These are phyloP conservation scores for Corythaeola cristata DNA, from an alignment of 2,113 vertebrate species.

Conservation along the genomic window DNA sequence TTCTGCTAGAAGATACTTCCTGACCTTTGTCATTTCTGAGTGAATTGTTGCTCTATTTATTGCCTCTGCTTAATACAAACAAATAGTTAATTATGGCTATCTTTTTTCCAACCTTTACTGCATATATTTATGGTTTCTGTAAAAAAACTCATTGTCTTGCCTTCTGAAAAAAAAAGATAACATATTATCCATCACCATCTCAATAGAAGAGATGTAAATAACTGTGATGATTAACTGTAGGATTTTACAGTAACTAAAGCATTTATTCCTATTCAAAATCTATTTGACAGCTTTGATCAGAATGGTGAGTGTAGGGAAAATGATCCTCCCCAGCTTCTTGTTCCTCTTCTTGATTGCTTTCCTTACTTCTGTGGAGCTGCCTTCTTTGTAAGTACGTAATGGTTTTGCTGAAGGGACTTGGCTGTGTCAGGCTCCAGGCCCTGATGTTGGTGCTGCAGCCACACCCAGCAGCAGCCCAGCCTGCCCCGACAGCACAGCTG, in stretches of 20 bases:
- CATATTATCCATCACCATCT: background rate
- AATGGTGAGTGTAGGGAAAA: background rate
- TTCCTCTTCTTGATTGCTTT: background rate
- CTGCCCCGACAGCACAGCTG: accelerated
- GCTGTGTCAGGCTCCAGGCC: background rate
- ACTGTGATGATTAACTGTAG: background rate
- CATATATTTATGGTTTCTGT: background rate
- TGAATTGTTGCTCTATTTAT: background rate
- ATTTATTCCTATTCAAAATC: background rate
- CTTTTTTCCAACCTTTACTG: background rate
- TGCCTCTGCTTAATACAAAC: background rate
- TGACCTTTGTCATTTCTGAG: background rate
- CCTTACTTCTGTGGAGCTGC: background rate
- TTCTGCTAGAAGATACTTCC: background rate
- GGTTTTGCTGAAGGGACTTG: background rate
- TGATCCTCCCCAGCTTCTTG: background rate
- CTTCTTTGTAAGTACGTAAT: background rate
- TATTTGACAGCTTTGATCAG: background rate
- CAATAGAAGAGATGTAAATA: background rate
- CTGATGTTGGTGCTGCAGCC: background rate
- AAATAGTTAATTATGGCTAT: background rate
- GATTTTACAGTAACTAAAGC: background rate
- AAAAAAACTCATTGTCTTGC: background rate
- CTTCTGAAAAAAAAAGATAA: background rate
- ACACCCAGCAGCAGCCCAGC: background rate